Conservation (phyloP, 2,797 vertebrate genomes). For the Pangasius larnaudii region DNA sequence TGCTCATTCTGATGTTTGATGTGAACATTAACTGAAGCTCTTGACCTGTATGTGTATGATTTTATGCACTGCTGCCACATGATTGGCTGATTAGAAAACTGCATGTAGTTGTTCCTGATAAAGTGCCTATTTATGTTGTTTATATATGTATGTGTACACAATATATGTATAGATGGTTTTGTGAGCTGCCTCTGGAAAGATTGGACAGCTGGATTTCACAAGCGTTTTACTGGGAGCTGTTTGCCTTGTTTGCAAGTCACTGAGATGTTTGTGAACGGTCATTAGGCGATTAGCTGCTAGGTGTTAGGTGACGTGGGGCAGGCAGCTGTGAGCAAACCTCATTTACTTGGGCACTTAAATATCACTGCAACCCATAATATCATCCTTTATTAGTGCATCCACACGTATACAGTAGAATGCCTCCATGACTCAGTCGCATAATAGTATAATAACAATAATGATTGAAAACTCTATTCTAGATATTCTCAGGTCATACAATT, state of each 20-base stretch:
- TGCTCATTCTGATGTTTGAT: too few relatives aligned
- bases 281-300: constrained; percentile 37
- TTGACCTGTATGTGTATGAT: too few relatives aligned
- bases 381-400: not conserved
- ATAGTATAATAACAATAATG: not conserved
- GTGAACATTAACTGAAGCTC: too few relatives aligned
- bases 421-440: not conserved
- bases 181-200: constrained; percentile 17
- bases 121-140: not conserved
- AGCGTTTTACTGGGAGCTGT: constrained; percentile 32
- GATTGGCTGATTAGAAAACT: too few relatives aligned
- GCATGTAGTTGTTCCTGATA: too few relatives aligned
- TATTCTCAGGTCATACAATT: too few relatives aligned
- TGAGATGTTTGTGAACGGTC: constrained; percentile 48
- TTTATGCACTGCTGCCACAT: too few relatives aligned
- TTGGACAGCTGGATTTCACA: constrained; percentile 15
- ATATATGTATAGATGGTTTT: not conserved
- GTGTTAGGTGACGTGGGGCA: constrained; percentile 22
- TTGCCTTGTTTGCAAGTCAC: constrained; percentile 40
- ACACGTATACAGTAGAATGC: not conserved
- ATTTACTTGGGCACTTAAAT: not conserved
- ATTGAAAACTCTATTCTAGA: not conserved
- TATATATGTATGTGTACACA: not conserved
- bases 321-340: not conserved
- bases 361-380: not conserved